These are phyloP conservation scores for Aethes cnicana DNA, from an alignment of 2,888 invertebrate species.

Conservation along the genomic window DNA sequence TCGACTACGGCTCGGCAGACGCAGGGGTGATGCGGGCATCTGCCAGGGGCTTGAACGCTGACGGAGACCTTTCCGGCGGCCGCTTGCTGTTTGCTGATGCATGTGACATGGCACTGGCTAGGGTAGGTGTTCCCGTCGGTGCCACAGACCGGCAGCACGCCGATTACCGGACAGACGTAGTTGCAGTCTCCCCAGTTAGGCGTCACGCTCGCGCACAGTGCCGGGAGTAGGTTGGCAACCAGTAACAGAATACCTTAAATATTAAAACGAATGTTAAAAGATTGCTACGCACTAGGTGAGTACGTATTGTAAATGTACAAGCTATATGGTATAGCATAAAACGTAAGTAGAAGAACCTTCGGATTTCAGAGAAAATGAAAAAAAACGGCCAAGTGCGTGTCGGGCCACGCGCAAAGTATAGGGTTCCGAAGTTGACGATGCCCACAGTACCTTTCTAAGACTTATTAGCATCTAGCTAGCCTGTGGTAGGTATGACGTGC, in stretches of 20 bases:
- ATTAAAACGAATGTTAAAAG: neutral
- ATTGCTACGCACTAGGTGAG: too few species aligned
- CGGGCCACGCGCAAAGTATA: too few species aligned
- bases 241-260: neutral
- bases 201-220: neutral
- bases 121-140: conserved; percentile 15
- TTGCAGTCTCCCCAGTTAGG: conserved; percentile 1
- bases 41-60: neutral
- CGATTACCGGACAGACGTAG: conserved; percentile 7
- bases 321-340: too few species aligned
- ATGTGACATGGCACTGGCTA: conserved; percentile 9
- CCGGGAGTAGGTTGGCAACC: neutral
- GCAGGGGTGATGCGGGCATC: conserved; percentile 11
- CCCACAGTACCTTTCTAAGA: too few species aligned
- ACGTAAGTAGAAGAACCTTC: neutral
- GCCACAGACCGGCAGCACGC: conserved; percentile 9
- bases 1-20: neutral
- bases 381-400: too few species aligned
- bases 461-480: too few species aligned
- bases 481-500: too few species aligned
- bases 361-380: neutral
- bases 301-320: too few species aligned
- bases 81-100: neutral
- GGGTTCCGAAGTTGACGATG: too few species aligned
- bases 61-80: neutral